These are phyloP conservation scores for Mormyrus proboscirostris DNA, from an alignment of 2,797 vertebrate genomes.

Conservation along the genomic window DNA sequence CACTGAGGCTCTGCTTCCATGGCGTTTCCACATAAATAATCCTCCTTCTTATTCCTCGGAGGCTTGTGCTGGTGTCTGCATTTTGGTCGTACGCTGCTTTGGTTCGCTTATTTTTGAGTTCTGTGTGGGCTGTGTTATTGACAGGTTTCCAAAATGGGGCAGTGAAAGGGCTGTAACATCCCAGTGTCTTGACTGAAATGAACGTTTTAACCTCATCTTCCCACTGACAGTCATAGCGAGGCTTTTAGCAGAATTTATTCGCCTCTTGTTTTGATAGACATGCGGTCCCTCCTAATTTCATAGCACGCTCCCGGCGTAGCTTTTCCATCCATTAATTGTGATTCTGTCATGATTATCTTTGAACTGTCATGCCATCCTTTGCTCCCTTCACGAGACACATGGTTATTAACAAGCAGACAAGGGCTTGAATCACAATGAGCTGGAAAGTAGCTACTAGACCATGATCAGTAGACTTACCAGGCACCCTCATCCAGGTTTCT, in stretches of 20 bases:
- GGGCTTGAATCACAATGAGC: slow-evolving; percentile 21
- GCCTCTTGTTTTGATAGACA: slow-evolving; percentile 1
- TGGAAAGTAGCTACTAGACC: background rate
- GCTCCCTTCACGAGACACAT: background rate
- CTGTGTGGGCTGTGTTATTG: slow-evolving; percentile 1
- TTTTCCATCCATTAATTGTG: slow-evolving; percentile 16
- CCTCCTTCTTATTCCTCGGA: background rate
- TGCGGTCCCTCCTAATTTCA: background rate
- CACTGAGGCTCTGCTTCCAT: background rate
- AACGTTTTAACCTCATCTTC: background rate
- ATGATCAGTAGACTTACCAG: background rate
- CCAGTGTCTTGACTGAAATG: background rate
- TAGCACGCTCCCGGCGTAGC: background rate
- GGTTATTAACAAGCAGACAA: slow-evolving; percentile 11
- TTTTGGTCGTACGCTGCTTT: background rate
- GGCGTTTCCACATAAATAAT: background rate
- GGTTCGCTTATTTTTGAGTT: background rate
- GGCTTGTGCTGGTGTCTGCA: background rate
- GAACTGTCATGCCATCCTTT: background rate
- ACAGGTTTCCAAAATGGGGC: background rate
- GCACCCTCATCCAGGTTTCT: background rate
- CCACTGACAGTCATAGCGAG: background rate
- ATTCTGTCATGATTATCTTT: slow-evolving; percentile 24
- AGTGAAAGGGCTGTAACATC: background rate
- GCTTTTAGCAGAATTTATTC: slow-evolving; percentile 1